phyloP scores from a whole-genome alignment of 2,888 invertebrate species.

The Eurytoma adleriae region DNA sequence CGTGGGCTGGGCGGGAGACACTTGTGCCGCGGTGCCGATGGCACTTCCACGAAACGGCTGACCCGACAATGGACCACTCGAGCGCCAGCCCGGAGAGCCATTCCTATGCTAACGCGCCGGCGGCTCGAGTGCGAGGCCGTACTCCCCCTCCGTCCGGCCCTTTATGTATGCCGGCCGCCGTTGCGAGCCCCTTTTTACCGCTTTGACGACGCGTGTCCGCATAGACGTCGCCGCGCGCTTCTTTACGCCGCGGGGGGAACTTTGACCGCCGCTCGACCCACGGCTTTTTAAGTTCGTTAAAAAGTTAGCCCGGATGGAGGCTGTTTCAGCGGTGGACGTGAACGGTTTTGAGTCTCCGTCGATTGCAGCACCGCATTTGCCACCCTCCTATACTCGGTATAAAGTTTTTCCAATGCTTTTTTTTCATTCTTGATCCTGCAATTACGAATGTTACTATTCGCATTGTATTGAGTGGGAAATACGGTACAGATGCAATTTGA shows the following conservation, averaged over 20 bases:
- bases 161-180: constrained; percentile 25
- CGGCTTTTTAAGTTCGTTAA: constrained; percentile 52
- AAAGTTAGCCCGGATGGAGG: constrained; percentile 21
- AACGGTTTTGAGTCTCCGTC: neutral
- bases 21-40: constrained; percentile 64
- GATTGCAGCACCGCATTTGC: neutral
- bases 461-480: too few species aligned
- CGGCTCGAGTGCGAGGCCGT: constrained; percentile 38
- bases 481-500: too few species aligned
- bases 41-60: constrained; percentile 69
- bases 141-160: neutral
- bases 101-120: constrained; percentile 72
- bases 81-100: constrained; percentile 60
- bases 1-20: constrained; percentile 55
- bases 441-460: too few species aligned
- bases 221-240: neutral
- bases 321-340: constrained; percentile 16
- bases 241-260: constrained; percentile 16
- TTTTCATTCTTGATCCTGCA: too few species aligned
- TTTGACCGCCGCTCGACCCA: constrained; percentile 28
- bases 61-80: constrained; percentile 73
- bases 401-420: constrained; percentile 11
- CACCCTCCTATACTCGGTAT: too few species aligned
- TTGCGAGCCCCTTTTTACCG: constrained; percentile 35
- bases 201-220: constrained; percentile 5